Conservation (phyloP, 2,113 vertebrate species). For the Clarias macrocephalus region DNA sequence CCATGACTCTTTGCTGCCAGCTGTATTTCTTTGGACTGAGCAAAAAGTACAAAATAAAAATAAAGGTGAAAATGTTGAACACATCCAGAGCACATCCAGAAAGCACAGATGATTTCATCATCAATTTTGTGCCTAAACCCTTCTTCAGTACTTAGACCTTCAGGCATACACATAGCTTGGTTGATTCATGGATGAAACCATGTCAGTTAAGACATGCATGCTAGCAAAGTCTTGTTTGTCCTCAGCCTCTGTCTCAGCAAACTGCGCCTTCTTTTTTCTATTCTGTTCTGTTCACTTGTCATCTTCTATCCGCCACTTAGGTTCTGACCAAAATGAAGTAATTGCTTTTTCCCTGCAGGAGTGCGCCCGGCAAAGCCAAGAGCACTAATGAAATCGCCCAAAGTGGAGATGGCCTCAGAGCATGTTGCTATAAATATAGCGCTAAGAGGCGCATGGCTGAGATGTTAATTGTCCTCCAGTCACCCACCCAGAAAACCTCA, state of each 20-base stretch:
- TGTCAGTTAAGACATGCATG: neutral
- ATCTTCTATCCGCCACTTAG: conserved; percentile 28
- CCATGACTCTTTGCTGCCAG: neutral
- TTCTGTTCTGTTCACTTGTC: neutral
- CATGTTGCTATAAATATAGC: conserved; percentile 49
- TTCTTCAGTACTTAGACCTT: neutral
- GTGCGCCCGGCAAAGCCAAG: conserved; percentile 20
- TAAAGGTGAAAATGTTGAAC: neutral
- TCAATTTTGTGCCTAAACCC: neutral
- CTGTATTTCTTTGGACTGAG: neutral
- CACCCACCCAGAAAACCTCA: conserved; percentile 16
- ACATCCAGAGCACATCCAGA: neutral
- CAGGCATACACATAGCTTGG: neutral
- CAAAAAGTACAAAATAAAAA: conserved; percentile 1
- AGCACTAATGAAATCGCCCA: conserved; percentile 46
- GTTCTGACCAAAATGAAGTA: conserved; percentile 42
- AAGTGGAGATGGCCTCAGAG: conserved; percentile 33
- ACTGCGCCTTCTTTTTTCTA: neutral
- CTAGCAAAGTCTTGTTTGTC: neutral
- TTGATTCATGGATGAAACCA: neutral
- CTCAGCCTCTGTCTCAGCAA: neutral
- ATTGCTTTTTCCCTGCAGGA: conserved; percentile 43
- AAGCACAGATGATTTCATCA: neutral
- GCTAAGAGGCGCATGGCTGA: conserved; percentile 18
- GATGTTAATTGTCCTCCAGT: conserved; percentile 39